Evolutionary conservation across 2,797 vertebrate genomes (phyloP).

Genomic region (Mormyrus hasselquistii): DNA sequence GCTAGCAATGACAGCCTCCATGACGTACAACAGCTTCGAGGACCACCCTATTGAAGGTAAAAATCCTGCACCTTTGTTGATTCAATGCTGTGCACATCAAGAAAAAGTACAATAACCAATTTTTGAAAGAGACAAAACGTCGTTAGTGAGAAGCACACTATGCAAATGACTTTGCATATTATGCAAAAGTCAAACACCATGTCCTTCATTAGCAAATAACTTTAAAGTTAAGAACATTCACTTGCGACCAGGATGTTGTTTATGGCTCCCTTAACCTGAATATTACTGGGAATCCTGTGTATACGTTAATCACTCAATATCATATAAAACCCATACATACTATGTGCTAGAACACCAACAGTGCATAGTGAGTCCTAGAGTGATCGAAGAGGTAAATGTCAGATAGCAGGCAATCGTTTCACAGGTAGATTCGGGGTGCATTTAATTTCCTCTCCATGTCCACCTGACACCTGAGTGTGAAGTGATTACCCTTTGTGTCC

Average conservation of each 20-base stretch:
- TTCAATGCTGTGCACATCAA: not conserved
- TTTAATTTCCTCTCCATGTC: not conserved
- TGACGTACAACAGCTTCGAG: conserved; percentile 88
- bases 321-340: not conserved
- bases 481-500: not conserved
- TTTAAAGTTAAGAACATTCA: not conserved
- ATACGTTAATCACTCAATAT: not conserved
- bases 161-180: not conserved
- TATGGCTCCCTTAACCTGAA: not conserved
- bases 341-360: not conserved
- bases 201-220: not conserved
- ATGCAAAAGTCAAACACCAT: not conserved
- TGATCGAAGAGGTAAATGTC: not conserved
- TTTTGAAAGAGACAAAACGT: not conserved
- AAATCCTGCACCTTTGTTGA: conserved; percentile 21
- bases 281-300: not conserved
- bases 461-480: not conserved
- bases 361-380: not conserved
- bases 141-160: not conserved
- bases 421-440: not conserved
- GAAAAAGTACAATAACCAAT: not conserved
- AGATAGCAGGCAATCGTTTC: not conserved
- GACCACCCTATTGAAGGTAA: conserved; percentile 82
- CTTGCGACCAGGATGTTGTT: not conserved
- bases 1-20: conserved; percentile 81